Conservation (phyloP, 1,140 invertebrate species). For the Pollicipes pollicipes region DNA sequence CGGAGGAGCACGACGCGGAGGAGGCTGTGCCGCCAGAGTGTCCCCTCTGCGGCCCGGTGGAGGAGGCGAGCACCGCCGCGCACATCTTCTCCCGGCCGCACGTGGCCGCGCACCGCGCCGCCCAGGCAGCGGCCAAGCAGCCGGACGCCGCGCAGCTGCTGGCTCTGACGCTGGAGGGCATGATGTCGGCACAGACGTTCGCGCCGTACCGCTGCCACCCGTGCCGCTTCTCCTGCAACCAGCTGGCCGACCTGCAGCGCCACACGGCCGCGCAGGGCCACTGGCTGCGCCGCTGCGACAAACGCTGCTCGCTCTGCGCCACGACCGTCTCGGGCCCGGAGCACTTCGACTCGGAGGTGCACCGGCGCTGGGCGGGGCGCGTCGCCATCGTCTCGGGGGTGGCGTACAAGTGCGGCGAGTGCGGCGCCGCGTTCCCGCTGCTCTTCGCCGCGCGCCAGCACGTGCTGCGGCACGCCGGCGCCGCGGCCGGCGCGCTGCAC, state of each 20-base stretch:
- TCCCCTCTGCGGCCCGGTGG: neutral
- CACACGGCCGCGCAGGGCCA: neutral
- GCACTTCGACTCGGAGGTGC: neutral
- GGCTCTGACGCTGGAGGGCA: neutral
- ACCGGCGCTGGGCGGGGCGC: neutral
- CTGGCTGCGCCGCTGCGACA: neutral
- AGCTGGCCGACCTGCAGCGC: constrained; percentile 11
- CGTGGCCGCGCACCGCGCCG: neutral
- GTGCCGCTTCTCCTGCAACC: constrained; percentile 13
- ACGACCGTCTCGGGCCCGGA: neutral
- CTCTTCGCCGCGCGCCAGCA: neutral
- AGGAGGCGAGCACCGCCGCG: neutral
- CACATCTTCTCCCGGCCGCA: neutral
- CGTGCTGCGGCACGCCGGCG: neutral
- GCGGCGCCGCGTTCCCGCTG: neutral
- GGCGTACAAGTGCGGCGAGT: neutral
- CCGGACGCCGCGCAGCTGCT: neutral
- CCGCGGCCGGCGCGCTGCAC: too few species aligned
- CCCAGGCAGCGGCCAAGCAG: neutral
- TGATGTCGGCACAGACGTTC: neutral
- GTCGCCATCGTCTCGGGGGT: neutral
- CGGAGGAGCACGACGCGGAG: too few species aligned
- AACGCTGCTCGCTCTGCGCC: neutral
- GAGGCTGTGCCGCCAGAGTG: too few species aligned
- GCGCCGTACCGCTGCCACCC: neutral